A percentile compares a stretch with the other conserved stretches of the same genome.
Conservation (phyloP, 64 coral and sea anemone genomes). For the Montipora efflorescens region DNA sequence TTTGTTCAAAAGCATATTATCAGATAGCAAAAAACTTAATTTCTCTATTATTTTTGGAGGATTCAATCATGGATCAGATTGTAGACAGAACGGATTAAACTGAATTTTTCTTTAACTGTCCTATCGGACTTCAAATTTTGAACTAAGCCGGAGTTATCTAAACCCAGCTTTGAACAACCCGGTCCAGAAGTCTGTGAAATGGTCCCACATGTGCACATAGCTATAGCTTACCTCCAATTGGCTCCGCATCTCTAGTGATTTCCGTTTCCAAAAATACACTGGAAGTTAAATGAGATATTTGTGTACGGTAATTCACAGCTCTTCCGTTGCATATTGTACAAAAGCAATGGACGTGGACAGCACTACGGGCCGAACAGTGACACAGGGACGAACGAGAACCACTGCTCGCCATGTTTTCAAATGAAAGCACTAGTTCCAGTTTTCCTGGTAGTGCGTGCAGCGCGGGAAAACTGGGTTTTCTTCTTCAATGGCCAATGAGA, state of each 20-base stretch:
- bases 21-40: no score
- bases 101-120: no score
- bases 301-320: conserved; percentile 75
- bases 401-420: conserved; percentile 34
- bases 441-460: neutral
- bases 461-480: conserved; percentile 22
- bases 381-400: conserved; percentile 48
- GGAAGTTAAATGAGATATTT: conserved; percentile 66
- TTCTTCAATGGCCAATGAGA: neutral
- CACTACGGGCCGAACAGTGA: conserved; percentile 38
- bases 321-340: conserved; percentile 62
- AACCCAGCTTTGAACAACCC: no score
- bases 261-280: conserved; percentile 28
- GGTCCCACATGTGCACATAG: no score
- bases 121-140: no score
- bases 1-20: no score
- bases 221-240: neutral
- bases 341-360: conserved; percentile 64
- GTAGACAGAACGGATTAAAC: no score
- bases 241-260: neutral
- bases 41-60: no score
- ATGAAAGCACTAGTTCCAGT: conserved; percentile 41
- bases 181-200: no score
- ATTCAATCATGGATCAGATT: no score
- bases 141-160: no score